A percentile compares a stretch with the other conserved stretches of the same genome.
These are phyloP conservation scores for Drosophila orena DNA, from an alignment of 1,140 invertebrate genomes.

Conservation along the genomic window DNA sequence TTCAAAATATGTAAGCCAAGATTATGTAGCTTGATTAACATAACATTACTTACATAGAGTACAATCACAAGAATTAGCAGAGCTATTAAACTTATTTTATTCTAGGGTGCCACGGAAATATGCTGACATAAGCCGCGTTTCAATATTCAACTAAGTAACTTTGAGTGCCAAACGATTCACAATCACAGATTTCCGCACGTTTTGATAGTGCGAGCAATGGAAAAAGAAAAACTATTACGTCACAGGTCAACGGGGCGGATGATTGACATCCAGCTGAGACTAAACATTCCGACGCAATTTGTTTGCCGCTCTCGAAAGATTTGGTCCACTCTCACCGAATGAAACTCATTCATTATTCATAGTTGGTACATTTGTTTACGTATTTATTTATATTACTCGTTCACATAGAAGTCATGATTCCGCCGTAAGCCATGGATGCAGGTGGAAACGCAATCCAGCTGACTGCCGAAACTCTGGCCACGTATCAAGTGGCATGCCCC, in stretches of 20 bases:
- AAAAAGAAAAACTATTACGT: slow-evolving; percentile 41
- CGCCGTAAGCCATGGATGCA: slow-evolving; percentile 58
- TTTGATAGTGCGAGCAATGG: slow-evolving; percentile 25
- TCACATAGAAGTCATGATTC: slow-evolving; percentile 62
- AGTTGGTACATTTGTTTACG: slow-evolving; percentile 46
- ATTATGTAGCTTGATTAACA: too few species aligned
- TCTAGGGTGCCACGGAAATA: too few species aligned
- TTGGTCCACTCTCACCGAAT: slow-evolving; percentile 3
- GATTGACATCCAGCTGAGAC: slow-evolving; percentile 33
- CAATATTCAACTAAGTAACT: slow-evolving; percentile 16
- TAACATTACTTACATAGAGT: too few species aligned
- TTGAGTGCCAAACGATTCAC: slow-evolving; percentile 3
- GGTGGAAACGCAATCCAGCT: slow-evolving; percentile 64
- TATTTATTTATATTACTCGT: slow-evolving; percentile 29
- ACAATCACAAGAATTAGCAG: too few species aligned
- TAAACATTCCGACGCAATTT: slow-evolving; percentile 22
- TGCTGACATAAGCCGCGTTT: slow-evolving; percentile 1
- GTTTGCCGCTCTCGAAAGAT: slow-evolving; percentile 13
- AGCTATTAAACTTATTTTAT: too few species aligned
- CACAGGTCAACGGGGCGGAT: slow-evolving; percentile 39
- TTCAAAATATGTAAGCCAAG: too few species aligned
- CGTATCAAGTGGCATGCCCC: slow-evolving; percentile 64
- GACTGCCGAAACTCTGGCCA: slow-evolving; percentile 78
- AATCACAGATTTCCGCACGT: slow-evolving; percentile 8
- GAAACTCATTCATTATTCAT: slow-evolving; percentile 18